Base-by-base conservation (phyloP, 2,113 vertebrate genomes). In the Bostrychus sinensis region DNA sequence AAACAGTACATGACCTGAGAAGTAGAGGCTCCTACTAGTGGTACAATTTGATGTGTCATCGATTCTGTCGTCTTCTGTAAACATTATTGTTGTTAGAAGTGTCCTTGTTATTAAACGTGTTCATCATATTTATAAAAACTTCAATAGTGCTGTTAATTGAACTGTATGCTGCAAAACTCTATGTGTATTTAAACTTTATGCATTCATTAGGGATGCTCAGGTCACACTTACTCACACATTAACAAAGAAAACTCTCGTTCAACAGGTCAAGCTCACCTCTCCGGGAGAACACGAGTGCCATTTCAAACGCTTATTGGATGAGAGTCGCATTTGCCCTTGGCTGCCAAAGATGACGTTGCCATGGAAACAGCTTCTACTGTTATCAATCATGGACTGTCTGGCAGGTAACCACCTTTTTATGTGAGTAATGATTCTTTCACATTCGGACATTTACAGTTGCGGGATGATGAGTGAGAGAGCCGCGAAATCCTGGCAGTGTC, bases 341-440 rank as follows among this genome's bases (percentile, higher is more conserved):
- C 69, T 81, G 66, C 90, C 89, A 93, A 94, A 94, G 93, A 98
- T 97, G 95, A 88, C 86, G 93, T 93, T 95, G 87, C 92, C 93
- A 91, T 96, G 95, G 96, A 93, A 93, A 93, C 94, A 92, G 84
- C 77, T 94, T 91, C 81, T 97, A 76, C 93, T 98, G 84, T 85
- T 95, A 76, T 93, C 91, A 48, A 86, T 96, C 91, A 81, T 94
- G 82, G 89, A 94, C 90, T 93, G 94, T 91, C 89, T 96, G 70
- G 92, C 91, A 96, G 95, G 95, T 97, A 95, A 94, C 65, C 70
- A 61, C 57, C 68, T 72, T 83, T 82, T 79, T 71, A 77, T 75
- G 65, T 38, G 51, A 65, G 79, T 62, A 80, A 87, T 87, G 83
- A 85, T 74, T 84, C 80, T 80, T 66, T 80, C 70, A 56, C 41